Base-by-base conservation (phyloP, 2,113 vertebrate genomes). In the Podocnemis expansa region DNA sequence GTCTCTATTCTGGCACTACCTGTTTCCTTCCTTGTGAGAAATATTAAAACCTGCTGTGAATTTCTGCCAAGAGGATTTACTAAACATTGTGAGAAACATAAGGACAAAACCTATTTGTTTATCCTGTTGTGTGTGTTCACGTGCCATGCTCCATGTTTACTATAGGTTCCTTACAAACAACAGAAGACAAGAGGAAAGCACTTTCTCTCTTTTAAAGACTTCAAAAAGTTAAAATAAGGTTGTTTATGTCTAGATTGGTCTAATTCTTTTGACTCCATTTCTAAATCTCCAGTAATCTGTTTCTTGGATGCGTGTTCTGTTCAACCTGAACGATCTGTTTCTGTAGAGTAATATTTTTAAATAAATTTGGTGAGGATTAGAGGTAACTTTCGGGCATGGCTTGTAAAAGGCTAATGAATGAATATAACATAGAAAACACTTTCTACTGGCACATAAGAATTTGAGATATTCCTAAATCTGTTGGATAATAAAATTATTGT, bases 21-120 rank as follows among this genome's bases (percentile, higher is more conserved):
- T 54, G 1, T 25, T 1, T 25, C 49, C 78, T 34, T 60, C 75
- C 0, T 8, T 17, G 2, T 0, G 67, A 56, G 49, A 13, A 3
- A 1, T 0, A 10, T 22, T 43, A 51, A 73, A 82, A 4, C 56
- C 55, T 6, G 56, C 88, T 11, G 16, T 2, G 29, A 51, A 4
- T 19, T 82, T 12, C 79, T 58, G 16, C 79, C n/a, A 1, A 56
- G 1, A 19, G 12, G 55, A 51, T 24, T 75, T 49, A 63, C 81
- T 24, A 82, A 78, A 78, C 25, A 49, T 17, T 5, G 38, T 1
- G 0, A 2, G 67, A 56, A 14, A 51, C 67, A 41, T 19, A 12
- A 34, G 7, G 17, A 4, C 41, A 29, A 31, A 17, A 5, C 38
- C 38, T 73, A 73, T 43, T 70, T 75, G 73, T 27, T 75, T 75